A percentile compares a stretch with the other conserved stretches of the same genome.
phyloP scores from a whole-genome alignment of 2,888 invertebrate species.

The Dioctria linearis region DNA sequence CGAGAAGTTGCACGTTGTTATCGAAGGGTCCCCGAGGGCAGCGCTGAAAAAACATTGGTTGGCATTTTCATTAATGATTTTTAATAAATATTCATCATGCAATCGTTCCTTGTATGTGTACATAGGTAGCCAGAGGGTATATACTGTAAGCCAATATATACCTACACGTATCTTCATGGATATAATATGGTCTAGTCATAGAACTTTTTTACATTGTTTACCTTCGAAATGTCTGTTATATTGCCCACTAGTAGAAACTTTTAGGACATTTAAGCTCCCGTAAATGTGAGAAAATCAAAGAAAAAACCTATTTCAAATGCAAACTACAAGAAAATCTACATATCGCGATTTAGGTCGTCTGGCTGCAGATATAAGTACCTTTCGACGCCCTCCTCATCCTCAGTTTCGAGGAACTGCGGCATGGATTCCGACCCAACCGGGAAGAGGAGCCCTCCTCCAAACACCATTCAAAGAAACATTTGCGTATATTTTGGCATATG shows the following conservation, averaged over 20 bases:
- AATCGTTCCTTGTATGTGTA: conserved; percentile 14
- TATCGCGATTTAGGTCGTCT: conserved; percentile 38
- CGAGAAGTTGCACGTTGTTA: conserved; percentile 44
- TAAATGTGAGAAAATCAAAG: conserved; percentile 24
- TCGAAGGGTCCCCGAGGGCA: conserved; percentile 37
- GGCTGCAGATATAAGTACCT: conserved; percentile 43
- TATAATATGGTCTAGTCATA: conserved; percentile 7
- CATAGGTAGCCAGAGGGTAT: neutral
- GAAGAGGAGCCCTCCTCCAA: conserved; percentile 48
- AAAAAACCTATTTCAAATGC: conserved; percentile 24
- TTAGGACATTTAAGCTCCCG: conserved; percentile 14
- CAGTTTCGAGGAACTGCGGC: neutral
- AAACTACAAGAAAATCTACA: conserved; percentile 44
- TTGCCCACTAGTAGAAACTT: conserved; percentile 16
- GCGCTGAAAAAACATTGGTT: conserved; percentile 38
- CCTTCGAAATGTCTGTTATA: neutral
- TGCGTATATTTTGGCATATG: conserved; percentile 50
- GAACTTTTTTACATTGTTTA: conserved; percentile 33
- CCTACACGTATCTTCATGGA: neutral
- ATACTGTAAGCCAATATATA: neutral
- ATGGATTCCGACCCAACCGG: conserved; percentile 3
- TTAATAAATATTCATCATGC: conserved; percentile 58
- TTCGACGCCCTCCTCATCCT: conserved; percentile 2
- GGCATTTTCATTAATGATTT: conserved; percentile 57
- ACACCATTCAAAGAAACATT: conserved; percentile 53